Evolutionary conservation across 1,140 invertebrate genomes (phyloP).

Genomic region (Antheraea pernyi): DNA sequence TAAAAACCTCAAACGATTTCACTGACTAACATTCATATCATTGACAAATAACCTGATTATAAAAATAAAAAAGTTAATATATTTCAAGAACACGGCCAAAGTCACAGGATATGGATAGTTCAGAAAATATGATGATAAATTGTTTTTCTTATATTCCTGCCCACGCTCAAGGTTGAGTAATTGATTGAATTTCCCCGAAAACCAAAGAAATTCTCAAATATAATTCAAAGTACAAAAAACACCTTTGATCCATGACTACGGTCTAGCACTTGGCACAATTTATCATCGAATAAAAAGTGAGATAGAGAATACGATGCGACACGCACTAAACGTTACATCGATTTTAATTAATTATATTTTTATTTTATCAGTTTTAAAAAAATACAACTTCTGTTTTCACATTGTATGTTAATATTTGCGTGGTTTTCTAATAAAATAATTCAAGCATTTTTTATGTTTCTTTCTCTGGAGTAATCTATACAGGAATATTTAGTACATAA

Average conservation of each 20-base stretch:
- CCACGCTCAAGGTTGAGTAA: neutral
- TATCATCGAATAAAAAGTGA: neutral
- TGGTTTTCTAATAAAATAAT: too few species aligned
- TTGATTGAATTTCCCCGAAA: slow-evolving; percentile 1
- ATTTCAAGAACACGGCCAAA: neutral
- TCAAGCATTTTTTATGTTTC: too few species aligned
- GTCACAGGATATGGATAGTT: neutral
- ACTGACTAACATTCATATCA: too few species aligned
- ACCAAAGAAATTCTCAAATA: neutral
- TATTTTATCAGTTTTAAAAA: too few species aligned
- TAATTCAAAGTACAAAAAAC: slow-evolving; percentile 3
- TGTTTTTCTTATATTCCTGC: neutral
- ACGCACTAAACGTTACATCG: slow-evolving; percentile 1
- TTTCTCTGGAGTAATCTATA: too few species aligned
- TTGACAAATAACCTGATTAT: too few species aligned
- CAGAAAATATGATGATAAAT: neutral
- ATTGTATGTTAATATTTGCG: too few species aligned
- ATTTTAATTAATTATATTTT: neutral
- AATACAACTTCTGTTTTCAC: too few species aligned
- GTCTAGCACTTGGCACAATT: slow-evolving; percentile 1
- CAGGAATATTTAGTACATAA: too few species aligned
- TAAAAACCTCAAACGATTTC: too few species aligned
- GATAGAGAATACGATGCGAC: neutral
- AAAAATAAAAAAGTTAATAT: too few species aligned
- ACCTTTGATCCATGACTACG: neutral